These are phyloP conservation scores for Protaetia brevitarsis DNA, from an alignment of 1,140 invertebrate species.

Conservation along the genomic window DNA sequence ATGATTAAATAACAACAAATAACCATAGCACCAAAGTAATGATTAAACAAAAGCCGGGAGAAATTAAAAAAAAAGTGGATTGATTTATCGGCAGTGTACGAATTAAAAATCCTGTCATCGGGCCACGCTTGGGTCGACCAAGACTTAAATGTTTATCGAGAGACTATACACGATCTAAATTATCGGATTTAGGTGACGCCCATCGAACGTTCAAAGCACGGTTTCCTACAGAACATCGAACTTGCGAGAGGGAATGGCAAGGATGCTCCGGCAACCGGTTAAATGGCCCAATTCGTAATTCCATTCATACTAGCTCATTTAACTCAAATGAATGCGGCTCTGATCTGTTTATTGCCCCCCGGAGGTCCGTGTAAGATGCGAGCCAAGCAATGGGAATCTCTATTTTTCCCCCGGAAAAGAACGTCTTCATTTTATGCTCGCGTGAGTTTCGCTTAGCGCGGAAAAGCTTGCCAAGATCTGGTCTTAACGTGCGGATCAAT, in stretches of 20 bases:
- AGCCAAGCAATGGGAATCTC: neutral
- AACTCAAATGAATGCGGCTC: constrained; percentile 22
- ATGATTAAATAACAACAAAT: too few species aligned
- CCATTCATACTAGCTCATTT: constrained; percentile 24
- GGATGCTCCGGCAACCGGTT: neutral
- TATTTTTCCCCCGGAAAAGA: neutral
- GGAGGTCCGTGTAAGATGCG: neutral
- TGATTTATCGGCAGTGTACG: neutral
- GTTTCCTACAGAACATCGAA: neutral
- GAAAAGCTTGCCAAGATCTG: too few species aligned
- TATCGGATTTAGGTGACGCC: neutral
- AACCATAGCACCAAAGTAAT: too few species aligned
- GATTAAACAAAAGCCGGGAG: constrained; percentile 7
- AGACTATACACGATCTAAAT: neutral
- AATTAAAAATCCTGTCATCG: neutral
- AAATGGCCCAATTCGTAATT: constrained; percentile 23
- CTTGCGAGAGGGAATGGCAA: neutral
- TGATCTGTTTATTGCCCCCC: constrained; percentile 21
- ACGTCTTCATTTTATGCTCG: neutral
- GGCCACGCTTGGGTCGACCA: neutral
- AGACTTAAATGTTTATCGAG: neutral
- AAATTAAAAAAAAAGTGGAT: constrained; percentile 6
- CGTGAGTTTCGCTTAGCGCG: constrained; percentile 2
- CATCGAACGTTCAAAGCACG: neutral
- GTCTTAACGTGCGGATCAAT: too few species aligned